phyloP scores from a whole-genome alignment of 2,797 vertebrate genomes.

The Thamnophis elegans region DNA sequence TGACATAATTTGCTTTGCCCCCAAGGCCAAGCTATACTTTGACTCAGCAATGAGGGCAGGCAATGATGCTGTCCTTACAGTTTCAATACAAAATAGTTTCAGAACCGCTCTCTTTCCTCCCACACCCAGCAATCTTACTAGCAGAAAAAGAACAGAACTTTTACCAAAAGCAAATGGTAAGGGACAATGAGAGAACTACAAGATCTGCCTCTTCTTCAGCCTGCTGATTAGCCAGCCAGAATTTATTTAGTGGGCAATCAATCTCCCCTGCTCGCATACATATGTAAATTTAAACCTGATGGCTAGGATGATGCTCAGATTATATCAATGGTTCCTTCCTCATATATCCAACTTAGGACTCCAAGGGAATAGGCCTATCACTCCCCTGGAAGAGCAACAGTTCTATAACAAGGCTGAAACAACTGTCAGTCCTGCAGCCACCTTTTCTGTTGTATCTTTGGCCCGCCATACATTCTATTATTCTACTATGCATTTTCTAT shows the following conservation, averaged over 20 bases:
- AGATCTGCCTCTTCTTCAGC: background rate
- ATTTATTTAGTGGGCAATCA: background rate
- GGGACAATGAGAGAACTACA: background rate
- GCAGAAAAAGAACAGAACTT: background rate
- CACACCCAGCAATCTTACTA: background rate
- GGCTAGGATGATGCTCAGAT: background rate
- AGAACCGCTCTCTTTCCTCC: background rate
- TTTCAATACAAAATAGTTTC: background rate
- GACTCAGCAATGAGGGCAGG: background rate
- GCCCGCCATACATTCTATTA: too few relatives aligned
- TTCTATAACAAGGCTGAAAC: background rate
- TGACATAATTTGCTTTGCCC: background rate
- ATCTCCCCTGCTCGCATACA: background rate
- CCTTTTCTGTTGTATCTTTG: too few relatives aligned
- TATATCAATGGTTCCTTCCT: background rate
- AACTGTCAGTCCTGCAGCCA: too few relatives aligned
- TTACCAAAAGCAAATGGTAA: background rate
- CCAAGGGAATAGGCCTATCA: background rate
- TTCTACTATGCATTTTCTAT: too few relatives aligned
- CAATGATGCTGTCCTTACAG: background rate
- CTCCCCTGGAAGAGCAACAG: background rate
- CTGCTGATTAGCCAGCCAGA: background rate
- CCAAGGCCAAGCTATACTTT: background rate
- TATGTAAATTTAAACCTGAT: background rate
- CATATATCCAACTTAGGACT: background rate